These are phyloP conservation scores for Meleagris gallopavo DNA, from an alignment of 2,113 vertebrate species.

Conservation along the genomic window DNA sequence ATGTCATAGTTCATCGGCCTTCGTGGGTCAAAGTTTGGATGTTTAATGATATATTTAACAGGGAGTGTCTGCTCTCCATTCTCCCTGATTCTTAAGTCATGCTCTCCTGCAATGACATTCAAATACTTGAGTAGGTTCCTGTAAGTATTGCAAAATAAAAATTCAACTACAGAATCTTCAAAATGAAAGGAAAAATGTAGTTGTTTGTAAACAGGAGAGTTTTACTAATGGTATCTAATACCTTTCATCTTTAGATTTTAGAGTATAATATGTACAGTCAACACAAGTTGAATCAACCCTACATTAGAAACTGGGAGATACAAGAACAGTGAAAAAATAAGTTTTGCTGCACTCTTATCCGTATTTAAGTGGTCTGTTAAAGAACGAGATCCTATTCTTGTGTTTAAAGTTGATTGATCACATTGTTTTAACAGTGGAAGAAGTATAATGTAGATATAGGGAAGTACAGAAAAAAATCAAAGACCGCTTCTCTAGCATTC, in stretches of 20 bases:
- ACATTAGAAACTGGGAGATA: not conserved
- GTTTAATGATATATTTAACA: slow-evolving; percentile 77
- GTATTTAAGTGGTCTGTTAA: not conserved
- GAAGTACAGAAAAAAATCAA: not conserved
- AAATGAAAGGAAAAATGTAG: not conserved
- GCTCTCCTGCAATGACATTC: slow-evolving; percentile 82
- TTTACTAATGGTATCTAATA: not conserved
- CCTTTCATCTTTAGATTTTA: not conserved
- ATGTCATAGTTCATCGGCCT: slow-evolving; percentile 86
- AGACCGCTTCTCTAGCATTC: not conserved
- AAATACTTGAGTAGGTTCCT: slow-evolving; percentile 46
- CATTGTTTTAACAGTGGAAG: not conserved
- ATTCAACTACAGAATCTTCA: not conserved
- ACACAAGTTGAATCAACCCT: not conserved
- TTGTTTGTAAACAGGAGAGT: not conserved
- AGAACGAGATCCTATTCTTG: not conserved
- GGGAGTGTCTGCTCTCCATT: slow-evolving; percentile 79
- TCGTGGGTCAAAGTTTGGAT: slow-evolving; percentile 82
- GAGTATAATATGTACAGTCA: not conserved
- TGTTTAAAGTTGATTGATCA: not conserved
- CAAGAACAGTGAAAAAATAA: not conserved
- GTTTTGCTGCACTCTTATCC: not conserved
- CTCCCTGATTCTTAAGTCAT: slow-evolving; percentile 78
- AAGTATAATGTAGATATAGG: not conserved
- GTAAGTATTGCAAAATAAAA: not conserved